phyloP scores from a whole-genome alignment of 1,140 invertebrate species.

The Planococcus citri region DNA sequence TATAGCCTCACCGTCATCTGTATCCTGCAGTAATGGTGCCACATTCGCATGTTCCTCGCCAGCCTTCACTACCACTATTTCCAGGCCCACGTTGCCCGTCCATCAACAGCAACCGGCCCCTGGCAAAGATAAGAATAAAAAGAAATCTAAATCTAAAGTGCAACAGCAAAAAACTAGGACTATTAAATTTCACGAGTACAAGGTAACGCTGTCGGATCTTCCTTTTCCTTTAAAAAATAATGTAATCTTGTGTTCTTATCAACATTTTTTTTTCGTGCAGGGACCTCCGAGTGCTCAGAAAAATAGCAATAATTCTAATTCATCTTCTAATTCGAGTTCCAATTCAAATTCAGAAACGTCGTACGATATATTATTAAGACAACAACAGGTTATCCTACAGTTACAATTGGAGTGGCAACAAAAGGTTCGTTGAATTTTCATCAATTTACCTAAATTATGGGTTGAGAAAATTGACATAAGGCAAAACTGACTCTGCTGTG shows the following conservation, averaged over 20 bases:
- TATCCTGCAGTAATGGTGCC: conserved; percentile 32
- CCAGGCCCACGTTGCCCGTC: conserved; percentile 43
- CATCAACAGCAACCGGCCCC: conserved; percentile 42
- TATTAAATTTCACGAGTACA: conserved; percentile 97
- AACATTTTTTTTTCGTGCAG: conserved; percentile 30
- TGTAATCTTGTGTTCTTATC: background rate
- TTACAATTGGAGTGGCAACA: conserved; percentile 72
- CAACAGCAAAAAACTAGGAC: conserved; percentile 65
- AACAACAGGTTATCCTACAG: conserved; percentile 83
- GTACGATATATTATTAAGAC: conserved; percentile 82
- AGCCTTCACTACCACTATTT: conserved; percentile 24
- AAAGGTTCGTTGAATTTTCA: conserved; percentile 40
- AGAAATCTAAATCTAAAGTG: conserved; percentile 74
- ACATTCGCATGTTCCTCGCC: conserved; percentile 24
- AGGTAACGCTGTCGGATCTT: conserved; percentile 37
- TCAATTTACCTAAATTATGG: too few relatives aligned
- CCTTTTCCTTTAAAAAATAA: background rate
- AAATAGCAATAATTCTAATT: conserved; percentile 31
- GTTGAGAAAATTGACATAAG: too few relatives aligned
- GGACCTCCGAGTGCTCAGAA: conserved; percentile 86
- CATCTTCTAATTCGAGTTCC: conserved; percentile 34
- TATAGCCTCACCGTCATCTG: conserved; percentile 26
- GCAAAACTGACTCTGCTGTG: too few relatives aligned
- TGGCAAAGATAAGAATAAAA: conserved; percentile 69
- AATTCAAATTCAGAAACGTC: conserved; percentile 54